Evolutionary conservation across 2,888 invertebrate species (phyloP).

Genomic region (Meliscaeva auricollis): DNA sequence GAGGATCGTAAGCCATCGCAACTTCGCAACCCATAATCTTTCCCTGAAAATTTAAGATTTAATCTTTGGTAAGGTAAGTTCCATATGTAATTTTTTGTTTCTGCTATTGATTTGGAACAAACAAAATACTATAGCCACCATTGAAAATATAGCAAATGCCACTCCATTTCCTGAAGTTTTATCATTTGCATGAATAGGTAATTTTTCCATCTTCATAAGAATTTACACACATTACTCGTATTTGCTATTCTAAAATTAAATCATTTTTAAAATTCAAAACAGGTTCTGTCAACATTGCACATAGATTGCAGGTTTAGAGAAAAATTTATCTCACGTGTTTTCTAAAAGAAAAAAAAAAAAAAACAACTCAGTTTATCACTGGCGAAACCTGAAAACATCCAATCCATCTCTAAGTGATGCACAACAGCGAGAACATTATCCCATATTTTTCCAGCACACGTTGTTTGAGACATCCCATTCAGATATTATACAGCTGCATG

Average conservation of each 20-base stretch:
- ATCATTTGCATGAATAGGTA: background rate
- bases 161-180: no score
- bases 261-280: conserved; percentile 12
- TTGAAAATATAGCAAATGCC: no score
- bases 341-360: background rate
- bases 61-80: no score
- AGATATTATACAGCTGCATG: conserved; percentile 2
- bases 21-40: no score
- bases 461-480: background rate
- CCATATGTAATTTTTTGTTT: no score
- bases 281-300: background rate
- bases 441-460: conserved; percentile 21
- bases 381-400: background rate
- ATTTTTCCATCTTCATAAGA: background rate
- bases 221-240: background rate
- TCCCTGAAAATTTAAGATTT: no score
- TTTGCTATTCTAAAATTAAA: background rate
- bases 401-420: background rate
- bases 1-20: no score
- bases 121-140: no score
- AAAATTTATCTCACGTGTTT: background rate
- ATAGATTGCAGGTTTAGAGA: background rate
- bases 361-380: conserved; percentile 6
- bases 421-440: conserved; percentile 11
- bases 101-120: no score